Conservation (phyloP, 2,888 invertebrate species). For the Nowickia ferox region DNA sequence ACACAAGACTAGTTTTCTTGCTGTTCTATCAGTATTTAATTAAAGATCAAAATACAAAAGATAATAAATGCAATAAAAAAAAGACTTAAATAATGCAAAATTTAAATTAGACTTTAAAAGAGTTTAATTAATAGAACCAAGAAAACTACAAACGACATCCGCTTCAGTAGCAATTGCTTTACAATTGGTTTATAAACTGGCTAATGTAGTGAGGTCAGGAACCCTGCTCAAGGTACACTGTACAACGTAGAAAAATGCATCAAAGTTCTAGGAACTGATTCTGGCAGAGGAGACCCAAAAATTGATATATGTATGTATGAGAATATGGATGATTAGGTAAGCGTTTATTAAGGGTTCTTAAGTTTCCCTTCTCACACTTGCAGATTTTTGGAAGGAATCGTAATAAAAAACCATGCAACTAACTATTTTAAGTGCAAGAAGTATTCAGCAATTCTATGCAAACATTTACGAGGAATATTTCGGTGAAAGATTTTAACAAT, state of each 20-base stretch:
- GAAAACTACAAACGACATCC: background rate
- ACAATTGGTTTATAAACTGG: background rate
- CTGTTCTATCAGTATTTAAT: conserved; percentile 29
- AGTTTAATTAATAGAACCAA: background rate
- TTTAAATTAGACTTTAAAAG: conserved; percentile 25
- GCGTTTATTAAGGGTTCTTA: too few relatives aligned
- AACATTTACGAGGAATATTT: too few relatives aligned
- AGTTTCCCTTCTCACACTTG: too few relatives aligned
- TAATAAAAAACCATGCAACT: too few relatives aligned
- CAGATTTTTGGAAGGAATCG: too few relatives aligned
- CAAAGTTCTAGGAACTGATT: too few relatives aligned
- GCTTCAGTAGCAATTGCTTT: background rate
- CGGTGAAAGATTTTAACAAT: too few relatives aligned
- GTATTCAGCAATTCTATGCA: too few relatives aligned
- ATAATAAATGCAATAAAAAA: background rate
- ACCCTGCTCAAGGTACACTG: background rate
- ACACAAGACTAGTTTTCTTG: conserved; percentile 12
- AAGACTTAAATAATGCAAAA: background rate
- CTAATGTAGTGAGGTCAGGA: background rate
- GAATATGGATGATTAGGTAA: too few relatives aligned
- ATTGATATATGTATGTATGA: background rate
- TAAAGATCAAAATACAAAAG: conserved; percentile 44
- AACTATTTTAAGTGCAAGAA: too few relatives aligned
- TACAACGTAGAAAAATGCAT: too few relatives aligned
- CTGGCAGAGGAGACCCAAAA: background rate